phyloP scores from a whole-genome alignment of 2,888 invertebrate species.

The Ormyrus pomaceus region DNA sequence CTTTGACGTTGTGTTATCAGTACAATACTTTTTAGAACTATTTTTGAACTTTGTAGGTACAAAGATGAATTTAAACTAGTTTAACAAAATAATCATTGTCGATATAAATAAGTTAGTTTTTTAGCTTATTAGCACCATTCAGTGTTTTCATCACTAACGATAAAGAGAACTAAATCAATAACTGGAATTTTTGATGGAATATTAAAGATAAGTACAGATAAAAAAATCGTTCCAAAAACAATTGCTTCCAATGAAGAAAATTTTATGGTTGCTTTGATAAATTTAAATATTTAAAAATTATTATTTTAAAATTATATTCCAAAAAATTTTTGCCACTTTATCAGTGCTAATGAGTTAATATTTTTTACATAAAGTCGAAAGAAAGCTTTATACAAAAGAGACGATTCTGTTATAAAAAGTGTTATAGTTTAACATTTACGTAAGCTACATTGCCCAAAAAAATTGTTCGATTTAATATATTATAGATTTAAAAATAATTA shows the following conservation, averaged over 20 bases:
- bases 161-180: background rate
- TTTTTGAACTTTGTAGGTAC: conserved; percentile 19
- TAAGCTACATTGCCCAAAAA: background rate
- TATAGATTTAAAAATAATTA: background rate
- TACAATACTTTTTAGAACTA: conserved; percentile 19
- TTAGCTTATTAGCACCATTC: conserved; percentile 42
- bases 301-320: conserved; percentile 21
- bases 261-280: background rate
- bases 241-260: background rate
- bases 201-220: conserved; percentile 14
- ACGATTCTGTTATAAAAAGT: conserved; percentile 36
- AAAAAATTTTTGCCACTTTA: conserved; percentile 35
- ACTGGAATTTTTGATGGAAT: conserved; percentile 1
- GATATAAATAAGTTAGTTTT: conserved; percentile 51
- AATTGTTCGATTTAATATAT: background rate
- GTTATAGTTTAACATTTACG: conserved; percentile 9
- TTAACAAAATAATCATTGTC: conserved; percentile 49
- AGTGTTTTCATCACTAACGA: conserved; percentile 26
- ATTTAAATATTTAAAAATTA: conserved; percentile 21
- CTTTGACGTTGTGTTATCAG: conserved; percentile 28
- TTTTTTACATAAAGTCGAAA: conserved; percentile 39
- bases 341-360: conserved; percentile 43
- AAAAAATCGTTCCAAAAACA: conserved; percentile 13
- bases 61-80: conserved; percentile 41
- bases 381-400: conserved; percentile 41